Evolutionary conservation across 2,113 vertebrate species (phyloP).

Genomic region (Tetrax tetrax): DNA sequence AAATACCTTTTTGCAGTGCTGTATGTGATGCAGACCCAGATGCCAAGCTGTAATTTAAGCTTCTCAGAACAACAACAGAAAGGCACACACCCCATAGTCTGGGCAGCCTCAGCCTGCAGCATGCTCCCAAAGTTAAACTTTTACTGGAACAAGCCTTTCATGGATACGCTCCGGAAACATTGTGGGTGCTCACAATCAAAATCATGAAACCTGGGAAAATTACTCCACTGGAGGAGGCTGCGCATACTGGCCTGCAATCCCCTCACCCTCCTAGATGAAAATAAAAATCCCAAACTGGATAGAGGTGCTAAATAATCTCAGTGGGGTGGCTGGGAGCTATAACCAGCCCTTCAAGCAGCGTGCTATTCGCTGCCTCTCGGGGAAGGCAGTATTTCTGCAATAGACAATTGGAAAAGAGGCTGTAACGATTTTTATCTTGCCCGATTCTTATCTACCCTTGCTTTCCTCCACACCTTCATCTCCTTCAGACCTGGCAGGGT

Average conservation of each 20-base stretch:
- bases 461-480: conserved; percentile 6
- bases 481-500: background rate
- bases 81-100: background rate
- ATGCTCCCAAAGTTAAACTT: background rate
- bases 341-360: background rate
- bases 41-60: background rate
- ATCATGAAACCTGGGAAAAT: background rate
- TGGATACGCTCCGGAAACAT: fast-evolving
- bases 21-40: background rate
- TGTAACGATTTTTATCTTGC: conserved; percentile 14
- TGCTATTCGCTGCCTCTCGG: background rate
- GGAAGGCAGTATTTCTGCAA: background rate
- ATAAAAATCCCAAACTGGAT: conserved; percentile 27
- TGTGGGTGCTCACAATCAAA: background rate
- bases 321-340: conserved; percentile 15
- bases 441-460: background rate
- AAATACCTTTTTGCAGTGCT: background rate
- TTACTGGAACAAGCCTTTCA: background rate
- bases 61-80: background rate
- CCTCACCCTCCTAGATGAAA: background rate
- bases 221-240: background rate
- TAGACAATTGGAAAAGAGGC: background rate
- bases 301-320: conserved; percentile 1
- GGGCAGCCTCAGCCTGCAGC: background rate
- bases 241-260: background rate